Conservation (phyloP, 2,888 invertebrate genomes). For the Ecdyonurus torrentis region DNA sequence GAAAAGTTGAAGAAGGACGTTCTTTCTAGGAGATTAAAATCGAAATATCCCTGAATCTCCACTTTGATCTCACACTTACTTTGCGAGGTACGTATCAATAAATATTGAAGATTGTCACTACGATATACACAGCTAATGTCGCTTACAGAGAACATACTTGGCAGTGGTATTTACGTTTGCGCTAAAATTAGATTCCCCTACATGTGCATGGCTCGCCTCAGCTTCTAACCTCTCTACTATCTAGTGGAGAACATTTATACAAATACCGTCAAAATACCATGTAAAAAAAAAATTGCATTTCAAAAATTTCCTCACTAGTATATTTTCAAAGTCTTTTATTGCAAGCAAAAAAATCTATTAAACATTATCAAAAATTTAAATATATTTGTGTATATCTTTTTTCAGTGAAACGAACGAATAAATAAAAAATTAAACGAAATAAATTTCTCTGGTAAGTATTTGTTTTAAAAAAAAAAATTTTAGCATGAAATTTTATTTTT, state of each 20-base stretch:
- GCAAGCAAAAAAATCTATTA: background rate
- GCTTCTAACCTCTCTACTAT: background rate
- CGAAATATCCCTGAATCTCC: background rate
- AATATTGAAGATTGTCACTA: too few relatives aligned
- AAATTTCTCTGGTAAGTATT: background rate
- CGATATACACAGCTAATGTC: too few relatives aligned
- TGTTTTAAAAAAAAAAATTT: too few relatives aligned
- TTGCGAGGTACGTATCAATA: background rate
- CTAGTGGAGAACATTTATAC: too few relatives aligned
- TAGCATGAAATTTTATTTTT: background rate
- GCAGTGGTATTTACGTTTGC: slow-evolving; percentile 1
- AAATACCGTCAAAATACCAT: background rate
- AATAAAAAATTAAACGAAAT: background rate
- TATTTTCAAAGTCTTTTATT: background rate
- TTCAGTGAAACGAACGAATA: background rate
- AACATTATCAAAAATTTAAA: background rate
- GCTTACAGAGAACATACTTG: too few relatives aligned
- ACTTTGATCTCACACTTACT: slow-evolving; percentile 2
- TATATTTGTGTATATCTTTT: background rate
- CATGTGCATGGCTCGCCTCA: background rate
- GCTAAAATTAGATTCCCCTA: background rate
- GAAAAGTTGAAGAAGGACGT: slow-evolving; percentile 1
- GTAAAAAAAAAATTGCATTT: background rate
- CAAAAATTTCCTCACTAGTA: background rate
- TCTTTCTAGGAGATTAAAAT: background rate